These are phyloP conservation scores for Lasioglossum zephyrum DNA, from an alignment of 2,888 invertebrate genomes.

Conservation along the genomic window DNA sequence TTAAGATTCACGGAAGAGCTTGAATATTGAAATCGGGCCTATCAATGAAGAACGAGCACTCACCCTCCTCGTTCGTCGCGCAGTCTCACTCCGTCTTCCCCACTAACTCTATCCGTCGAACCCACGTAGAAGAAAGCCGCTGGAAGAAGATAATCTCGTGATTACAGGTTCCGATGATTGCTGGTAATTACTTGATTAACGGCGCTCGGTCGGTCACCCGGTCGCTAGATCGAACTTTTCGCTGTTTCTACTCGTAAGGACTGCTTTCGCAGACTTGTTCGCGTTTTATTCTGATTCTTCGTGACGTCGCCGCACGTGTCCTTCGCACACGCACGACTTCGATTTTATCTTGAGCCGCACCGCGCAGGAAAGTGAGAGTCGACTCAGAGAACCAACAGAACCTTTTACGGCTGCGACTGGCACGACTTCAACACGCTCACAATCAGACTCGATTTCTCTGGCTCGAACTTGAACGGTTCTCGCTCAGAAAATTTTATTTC, in stretches of 20 bases:
- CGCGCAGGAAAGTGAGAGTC: constrained; percentile 52
- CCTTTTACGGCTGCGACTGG: constrained; percentile 29
- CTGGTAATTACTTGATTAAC: not conserved
- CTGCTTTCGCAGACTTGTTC: not conserved
- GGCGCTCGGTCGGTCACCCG: constrained; percentile 12
- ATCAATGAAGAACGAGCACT: constrained; percentile 75
- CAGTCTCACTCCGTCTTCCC: constrained; percentile 88
- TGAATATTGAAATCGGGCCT: not conserved
- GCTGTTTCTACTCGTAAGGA: not conserved
- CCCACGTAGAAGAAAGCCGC: constrained; percentile 97
- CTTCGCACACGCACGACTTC: constrained; percentile 25
- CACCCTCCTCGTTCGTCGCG: constrained; percentile 92
- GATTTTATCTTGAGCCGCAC: constrained; percentile 27
- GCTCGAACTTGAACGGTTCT: not conserved
- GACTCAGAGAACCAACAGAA: constrained; percentile 17
- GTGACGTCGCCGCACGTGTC: not conserved
- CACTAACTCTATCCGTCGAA: constrained; percentile 88
- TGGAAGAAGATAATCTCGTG: constrained; percentile 81
- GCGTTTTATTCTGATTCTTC: not conserved
- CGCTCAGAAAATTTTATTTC: not conserved
- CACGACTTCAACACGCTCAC: not conserved
- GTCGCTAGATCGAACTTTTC: not conserved
- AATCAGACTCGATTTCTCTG: not conserved
- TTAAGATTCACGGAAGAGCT: not conserved
- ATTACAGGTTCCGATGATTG: not conserved